Base-by-base conservation (phyloP, 2,888 invertebrate species). In the Cheilosia variabilis region DNA sequence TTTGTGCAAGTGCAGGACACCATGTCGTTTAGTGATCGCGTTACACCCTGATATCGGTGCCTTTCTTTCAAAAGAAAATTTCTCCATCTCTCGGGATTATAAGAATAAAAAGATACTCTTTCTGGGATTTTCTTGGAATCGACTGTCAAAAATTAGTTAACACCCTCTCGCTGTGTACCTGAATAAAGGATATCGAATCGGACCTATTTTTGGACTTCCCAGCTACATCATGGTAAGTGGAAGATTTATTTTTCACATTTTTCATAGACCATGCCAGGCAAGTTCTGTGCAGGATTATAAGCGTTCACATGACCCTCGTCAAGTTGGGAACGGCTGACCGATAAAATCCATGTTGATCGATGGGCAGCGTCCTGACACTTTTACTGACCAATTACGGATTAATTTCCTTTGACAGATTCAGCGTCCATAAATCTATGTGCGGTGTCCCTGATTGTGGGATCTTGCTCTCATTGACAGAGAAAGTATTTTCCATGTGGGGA, bases 161-260 rank as follows among this genome's bases (percentile, higher is more conserved):
- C 78, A 58, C 65, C 63, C 41, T 17, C 43, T 19, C 50, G 22
- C 65, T 31, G 63, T 15, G 1, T 84, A 84, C 80, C 75, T 80
- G 75, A 66, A 31, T 31, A 31, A 84, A 66, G 84, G 68, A 75
- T 73, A 76, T 37, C 55, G 45, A 69, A 57, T 52, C 52, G 24
- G 65, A 73, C 45, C 79, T 58, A 55, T 52, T 84, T 69, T 80
- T 80, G 84, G 80, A 76, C 80, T 84, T 62, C 75, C 65, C 66
- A 52, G 66, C 69, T 53, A 34, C 58, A 84, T 37, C 47, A 84
- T 84, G 84, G 84, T 84, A 84, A 80, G 84, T 79, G 24, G 10
- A 37, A 37, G 17, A 47, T 45, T 57, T 24, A 65, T 50, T 62
- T 17, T 55, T 17, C 53, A 53, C 5, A 43, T 43, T n/a, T 15